These are phyloP conservation scores for Odontothrips loti DNA, from an alignment of 2,888 invertebrate species.

Conservation along the genomic window DNA sequence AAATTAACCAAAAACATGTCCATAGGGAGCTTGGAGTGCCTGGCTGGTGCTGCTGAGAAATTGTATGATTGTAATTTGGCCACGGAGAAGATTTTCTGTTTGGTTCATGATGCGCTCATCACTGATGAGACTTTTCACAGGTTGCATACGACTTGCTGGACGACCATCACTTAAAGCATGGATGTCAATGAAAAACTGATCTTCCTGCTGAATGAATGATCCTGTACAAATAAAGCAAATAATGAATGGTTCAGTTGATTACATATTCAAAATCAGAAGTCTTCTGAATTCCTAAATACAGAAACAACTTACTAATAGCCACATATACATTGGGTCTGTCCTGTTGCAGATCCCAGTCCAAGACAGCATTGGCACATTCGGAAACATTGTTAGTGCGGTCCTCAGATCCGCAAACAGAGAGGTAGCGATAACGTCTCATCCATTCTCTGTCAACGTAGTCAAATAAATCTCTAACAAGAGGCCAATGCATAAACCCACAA, in stretches of 20 bases:
- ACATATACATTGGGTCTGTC: neutral
- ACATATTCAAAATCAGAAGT: no score
- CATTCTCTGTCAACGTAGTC: neutral
- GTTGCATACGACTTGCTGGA: neutral
- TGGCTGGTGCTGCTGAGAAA: neutral
- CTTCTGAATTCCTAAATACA: no score
- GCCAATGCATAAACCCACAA: conserved; percentile 9
- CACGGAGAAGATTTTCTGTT: neutral
- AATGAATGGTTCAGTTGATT: neutral
- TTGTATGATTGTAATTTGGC: neutral
- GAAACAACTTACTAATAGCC: neutral
- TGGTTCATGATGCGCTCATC: neutral
- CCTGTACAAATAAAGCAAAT: neutral
- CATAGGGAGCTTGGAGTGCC: neutral
- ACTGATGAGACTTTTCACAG: neutral
- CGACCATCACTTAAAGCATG: neutral
- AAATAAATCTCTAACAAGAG: neutral
- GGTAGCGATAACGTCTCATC: neutral
- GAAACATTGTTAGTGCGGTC: neutral
- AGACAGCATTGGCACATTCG: neutral
- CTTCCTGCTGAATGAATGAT: neutral
- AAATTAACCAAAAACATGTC: neutral
- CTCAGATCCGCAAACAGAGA: neutral
- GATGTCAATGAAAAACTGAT: neutral
- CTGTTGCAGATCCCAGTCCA: conserved; percentile 1